Percentiles rank a stretch among this genome's conserved stretches.
Conservation (phyloP, 2,888 invertebrate genomes). For the Diaprepes abbreviatus region DNA sequence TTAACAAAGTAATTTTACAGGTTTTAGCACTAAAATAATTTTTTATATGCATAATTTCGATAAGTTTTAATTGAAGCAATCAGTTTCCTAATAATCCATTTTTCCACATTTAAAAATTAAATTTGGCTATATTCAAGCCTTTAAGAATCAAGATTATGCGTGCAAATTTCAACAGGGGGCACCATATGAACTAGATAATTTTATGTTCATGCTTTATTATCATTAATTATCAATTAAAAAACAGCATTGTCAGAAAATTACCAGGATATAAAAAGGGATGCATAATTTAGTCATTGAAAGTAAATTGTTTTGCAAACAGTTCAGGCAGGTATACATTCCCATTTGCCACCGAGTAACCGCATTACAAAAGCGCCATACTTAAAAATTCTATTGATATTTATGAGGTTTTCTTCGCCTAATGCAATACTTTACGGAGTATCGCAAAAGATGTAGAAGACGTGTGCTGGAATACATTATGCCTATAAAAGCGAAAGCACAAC, state of each 20-base stretch:
- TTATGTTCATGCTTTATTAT: too few relatives aligned
- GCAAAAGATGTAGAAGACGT: constrained; percentile 58
- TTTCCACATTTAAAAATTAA: too few relatives aligned
- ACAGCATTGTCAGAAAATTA: neutral
- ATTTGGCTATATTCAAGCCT: too few relatives aligned
- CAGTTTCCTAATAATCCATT: too few relatives aligned
- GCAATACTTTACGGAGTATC: constrained; percentile 56
- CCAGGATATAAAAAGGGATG: neutral
- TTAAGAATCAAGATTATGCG: too few relatives aligned
- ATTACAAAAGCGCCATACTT: constrained; percentile 56
- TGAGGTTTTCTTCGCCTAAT: constrained; percentile 58
- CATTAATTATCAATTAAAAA: too few relatives aligned
- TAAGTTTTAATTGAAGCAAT: too few relatives aligned
- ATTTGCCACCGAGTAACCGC: constrained; percentile 44
- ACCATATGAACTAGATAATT: too few relatives aligned
- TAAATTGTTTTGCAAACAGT: constrained; percentile 35
- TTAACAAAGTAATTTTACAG: too few relatives aligned
- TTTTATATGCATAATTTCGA: too few relatives aligned
- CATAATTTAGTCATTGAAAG: constrained; percentile 25
- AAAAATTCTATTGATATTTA: constrained; percentile 61
- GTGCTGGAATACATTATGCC: constrained; percentile 60
- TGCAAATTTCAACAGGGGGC: too few relatives aligned
- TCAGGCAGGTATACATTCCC: constrained; percentile 21
- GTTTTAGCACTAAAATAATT: too few relatives aligned
- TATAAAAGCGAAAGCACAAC: constrained; percentile 56